These are phyloP conservation scores for Teleopsis dalmanni DNA, from an alignment of 1,140 invertebrate species.

Conservation along the genomic window DNA sequence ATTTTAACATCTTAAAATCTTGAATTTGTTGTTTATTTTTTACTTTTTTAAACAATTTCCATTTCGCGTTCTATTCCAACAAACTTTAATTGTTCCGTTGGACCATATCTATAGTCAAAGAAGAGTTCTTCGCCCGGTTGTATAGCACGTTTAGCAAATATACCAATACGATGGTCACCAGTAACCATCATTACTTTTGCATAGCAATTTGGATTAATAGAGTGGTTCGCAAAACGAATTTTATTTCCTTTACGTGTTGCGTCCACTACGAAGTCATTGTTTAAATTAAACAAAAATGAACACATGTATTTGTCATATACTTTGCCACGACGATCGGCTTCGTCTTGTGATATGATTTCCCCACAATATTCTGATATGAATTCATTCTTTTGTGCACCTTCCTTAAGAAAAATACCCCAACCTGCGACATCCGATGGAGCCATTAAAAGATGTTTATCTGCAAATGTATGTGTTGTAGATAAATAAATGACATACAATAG, in stretches of 20 bases:
- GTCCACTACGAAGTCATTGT: slow-evolving; percentile 98
- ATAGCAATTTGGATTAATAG: slow-evolving; percentile 98
- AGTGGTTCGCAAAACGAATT: slow-evolving; percentile 99
- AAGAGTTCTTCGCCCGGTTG: slow-evolving; percentile 95
- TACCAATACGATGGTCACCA: slow-evolving; percentile 97
- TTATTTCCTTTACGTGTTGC: slow-evolving; percentile 98
- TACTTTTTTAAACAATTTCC: slow-evolving; percentile 70
- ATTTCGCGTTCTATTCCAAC: slow-evolving; percentile 95
- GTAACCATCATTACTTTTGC: slow-evolving; percentile 99
- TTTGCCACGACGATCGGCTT: slow-evolving; percentile 96
- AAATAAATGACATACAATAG: neutral
- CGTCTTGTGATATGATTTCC: slow-evolving; percentile 96
- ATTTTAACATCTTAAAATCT: too few relatives aligned
- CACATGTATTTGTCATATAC: slow-evolving; percentile 99
- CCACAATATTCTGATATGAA: slow-evolving; percentile 99
- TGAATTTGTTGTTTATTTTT: too few relatives aligned
- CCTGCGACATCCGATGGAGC: slow-evolving; percentile 97
- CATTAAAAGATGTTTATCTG: slow-evolving; percentile 81
- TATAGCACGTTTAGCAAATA: slow-evolving; percentile 95
- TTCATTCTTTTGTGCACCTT: slow-evolving; percentile 94
- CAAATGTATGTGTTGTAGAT: neutral
- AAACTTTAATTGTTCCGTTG: slow-evolving; percentile 95
- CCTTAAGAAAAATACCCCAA: slow-evolving; percentile 97
- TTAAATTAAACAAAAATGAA: slow-evolving; percentile 98
- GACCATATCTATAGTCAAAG: slow-evolving; percentile 95